Base-by-base conservation (phyloP, 2,113 vertebrate species). In the Callospermophilus lateralis region DNA sequence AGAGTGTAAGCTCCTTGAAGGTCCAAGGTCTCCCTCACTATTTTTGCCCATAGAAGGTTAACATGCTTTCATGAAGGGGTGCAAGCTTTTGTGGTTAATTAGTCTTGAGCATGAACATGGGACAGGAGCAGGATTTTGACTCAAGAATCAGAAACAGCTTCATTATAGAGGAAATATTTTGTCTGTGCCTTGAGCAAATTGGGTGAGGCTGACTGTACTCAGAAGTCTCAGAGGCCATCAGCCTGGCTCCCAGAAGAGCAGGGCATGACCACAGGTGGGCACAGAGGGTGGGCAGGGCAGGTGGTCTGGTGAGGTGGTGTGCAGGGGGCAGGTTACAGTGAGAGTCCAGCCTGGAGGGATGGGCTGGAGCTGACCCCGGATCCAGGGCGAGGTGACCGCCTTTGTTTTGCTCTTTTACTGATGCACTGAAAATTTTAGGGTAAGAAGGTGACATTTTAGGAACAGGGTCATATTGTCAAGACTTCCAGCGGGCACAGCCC, bases 351-450 rank as follows among this genome's bases (percentile, higher is more conserved):
- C 28, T 22, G n/a, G n/a, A 30, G 16, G 7, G 51, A 9, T 22
- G 3, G 4, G 2, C 17, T 8, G 10, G 16, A 30, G 51, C n/a
- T 30, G 12, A 8, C 34, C 81, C 1, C 3, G 0, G 17, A 42
- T 34, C 22, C 4, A 4, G 6, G 16, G n/a, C 7, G 61, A 0
- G 13, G 83, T 12, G 84, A 26, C 37, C 0, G 37, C 22, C 22
- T 77, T 42, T 58, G 88, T 0, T 48, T 32, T 4, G 16, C 42
- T 6, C 2, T 10, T 6, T 28, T 12, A 32, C 1, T n/a, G n/a
- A 12, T 1, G 22, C 32, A 2, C 37, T 51, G 4, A 19, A 20
- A n/a, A 13, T 34, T 12, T 77, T 12, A 6, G 7, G 6, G 3
- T 13, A 16, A 42, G 39, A 26, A 16, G 30, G 15, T 4, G 11